Evolutionary conservation across 2,888 invertebrate species (phyloP).

Genomic region (Nudaria mundana): DNA sequence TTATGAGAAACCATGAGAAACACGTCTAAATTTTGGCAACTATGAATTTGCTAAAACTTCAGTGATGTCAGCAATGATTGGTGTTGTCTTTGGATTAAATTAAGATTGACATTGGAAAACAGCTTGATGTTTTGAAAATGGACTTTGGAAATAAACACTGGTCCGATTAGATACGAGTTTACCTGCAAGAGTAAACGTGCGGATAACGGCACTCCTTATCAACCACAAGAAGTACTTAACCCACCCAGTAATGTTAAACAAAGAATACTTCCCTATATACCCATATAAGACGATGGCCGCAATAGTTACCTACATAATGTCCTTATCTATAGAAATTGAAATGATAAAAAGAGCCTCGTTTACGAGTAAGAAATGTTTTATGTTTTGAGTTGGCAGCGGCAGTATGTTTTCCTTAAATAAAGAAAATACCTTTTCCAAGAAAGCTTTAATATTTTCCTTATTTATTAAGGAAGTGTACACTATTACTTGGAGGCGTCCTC

Average conservation of each 20-base stretch:
- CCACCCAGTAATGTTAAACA: conserved; percentile 29
- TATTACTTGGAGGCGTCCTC: too few relatives aligned
- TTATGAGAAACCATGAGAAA: too few relatives aligned
- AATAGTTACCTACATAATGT: too few relatives aligned
- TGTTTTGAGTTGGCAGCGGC: too few relatives aligned
- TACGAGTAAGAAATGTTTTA: neutral
- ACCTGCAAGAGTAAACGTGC: conserved; percentile 63
- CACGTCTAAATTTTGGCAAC: conserved; percentile 1
- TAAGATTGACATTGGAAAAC: neutral
- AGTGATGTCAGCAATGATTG: conserved; percentile 11
- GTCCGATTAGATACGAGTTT: conserved; percentile 42
- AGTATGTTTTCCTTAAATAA: neutral
- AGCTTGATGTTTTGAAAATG: conserved; percentile 12
- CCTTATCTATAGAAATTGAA: conserved; percentile 4
- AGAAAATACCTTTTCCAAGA: neutral
- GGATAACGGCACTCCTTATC: conserved; percentile 63
- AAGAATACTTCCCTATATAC: conserved; percentile 30
- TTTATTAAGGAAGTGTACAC: too few relatives aligned
- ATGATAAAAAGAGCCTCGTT: conserved; percentile 8
- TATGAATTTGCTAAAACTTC: conserved; percentile 8
- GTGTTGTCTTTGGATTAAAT: neutral
- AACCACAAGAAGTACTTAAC: conserved; percentile 25
- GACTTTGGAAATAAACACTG: conserved; percentile 22
- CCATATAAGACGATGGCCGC: conserved; percentile 26
- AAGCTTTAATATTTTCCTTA: neutral